Percentiles rank a stretch among this genome's conserved stretches.
Evolutionary conservation across 2,113 vertebrate genomes (phyloP).

Genomic region (Phycodurus eques): DNA sequence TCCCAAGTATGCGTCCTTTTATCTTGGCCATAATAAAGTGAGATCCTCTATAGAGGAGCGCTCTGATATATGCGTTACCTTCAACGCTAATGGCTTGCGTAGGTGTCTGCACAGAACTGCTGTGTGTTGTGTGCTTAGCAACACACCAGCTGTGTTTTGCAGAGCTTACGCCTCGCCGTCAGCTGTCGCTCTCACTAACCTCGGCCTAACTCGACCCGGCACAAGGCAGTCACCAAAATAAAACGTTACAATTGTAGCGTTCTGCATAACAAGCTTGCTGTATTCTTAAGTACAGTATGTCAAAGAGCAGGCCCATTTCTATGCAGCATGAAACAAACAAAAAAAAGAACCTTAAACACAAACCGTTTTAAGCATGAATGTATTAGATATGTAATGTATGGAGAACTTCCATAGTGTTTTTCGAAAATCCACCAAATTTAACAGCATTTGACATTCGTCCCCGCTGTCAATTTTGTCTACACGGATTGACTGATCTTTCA

Average conservation of each 20-base stretch:
- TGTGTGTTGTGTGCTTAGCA: conserved; percentile 66
- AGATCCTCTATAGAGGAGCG: not conserved
- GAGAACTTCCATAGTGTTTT: not conserved
- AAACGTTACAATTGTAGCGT: not conserved
- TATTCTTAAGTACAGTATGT: not conserved
- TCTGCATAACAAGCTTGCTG: not conserved
- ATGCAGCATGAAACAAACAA: too few species aligned
- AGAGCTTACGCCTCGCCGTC: conserved; percentile 58
- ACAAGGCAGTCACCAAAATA: not conserved
- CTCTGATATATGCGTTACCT: conserved; percentile 27
- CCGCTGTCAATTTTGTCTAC: too few species aligned
- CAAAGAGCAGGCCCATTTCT: not conserved
- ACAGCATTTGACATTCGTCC: not conserved
- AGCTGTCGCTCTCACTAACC: conserved; percentile 71
- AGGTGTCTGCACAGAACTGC: conserved; percentile 55
- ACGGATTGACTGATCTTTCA: too few species aligned
- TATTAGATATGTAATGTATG: too few species aligned
- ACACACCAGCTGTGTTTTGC: conserved; percentile 60
- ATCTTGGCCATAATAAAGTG: not conserved
- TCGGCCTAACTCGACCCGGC: conserved; percentile 20
- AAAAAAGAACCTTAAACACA: too few species aligned
- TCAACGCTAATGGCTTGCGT: conserved; percentile 49
- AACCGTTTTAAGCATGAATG: too few species aligned
- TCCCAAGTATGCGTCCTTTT: conserved; percentile 6
- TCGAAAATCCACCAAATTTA: not conserved